phyloP scores from a whole-genome alignment of 2,113 vertebrate genomes.

The Tapirus terrestris region DNA sequence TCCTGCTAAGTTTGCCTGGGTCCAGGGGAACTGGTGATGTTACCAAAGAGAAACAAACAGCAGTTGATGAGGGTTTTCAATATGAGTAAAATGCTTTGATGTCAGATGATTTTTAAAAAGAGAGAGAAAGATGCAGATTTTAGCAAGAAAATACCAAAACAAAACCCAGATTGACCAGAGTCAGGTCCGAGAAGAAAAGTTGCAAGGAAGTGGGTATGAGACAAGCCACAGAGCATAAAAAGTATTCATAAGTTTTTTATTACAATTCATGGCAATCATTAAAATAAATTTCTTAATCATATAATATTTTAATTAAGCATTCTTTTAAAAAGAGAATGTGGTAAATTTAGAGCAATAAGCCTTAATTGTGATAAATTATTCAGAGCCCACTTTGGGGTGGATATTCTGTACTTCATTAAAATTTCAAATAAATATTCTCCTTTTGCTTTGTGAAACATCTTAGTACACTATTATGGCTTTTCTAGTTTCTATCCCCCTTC shows the following conservation, averaged over 20 bases:
- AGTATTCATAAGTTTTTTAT: not conserved
- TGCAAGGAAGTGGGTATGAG: not conserved
- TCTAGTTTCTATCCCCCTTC: not conserved
- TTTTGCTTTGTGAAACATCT: not conserved
- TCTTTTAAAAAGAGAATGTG: not conserved
- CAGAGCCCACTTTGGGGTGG: not conserved
- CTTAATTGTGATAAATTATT: not conserved
- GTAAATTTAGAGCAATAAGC: not conserved
- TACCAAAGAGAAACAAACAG: slow-evolving; percentile 92
- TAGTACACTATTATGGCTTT: not conserved
- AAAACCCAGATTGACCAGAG: not conserved
- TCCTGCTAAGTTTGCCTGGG: slow-evolving; percentile 79
- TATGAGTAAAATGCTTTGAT: slow-evolving; percentile 90
- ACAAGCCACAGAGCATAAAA: not conserved
- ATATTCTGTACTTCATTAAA: not conserved
- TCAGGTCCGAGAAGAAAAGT: not conserved
- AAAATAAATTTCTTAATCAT: not conserved
- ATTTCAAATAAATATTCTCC: slow-evolving; percentile 37
- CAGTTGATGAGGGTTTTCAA: slow-evolving; percentile 87
- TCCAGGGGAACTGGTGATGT: slow-evolving; percentile 88
- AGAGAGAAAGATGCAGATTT: slow-evolving; percentile 40
- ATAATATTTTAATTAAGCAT: not conserved
- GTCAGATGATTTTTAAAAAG: slow-evolving; percentile 91
- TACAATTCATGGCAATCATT: not conserved
- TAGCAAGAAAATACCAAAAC: slow-evolving; percentile 66